Evolutionary conservation across 35 echinoderm and acorn worm species (phyloP).

Genomic region (Strongylocentrotus purpuratus): DNA sequence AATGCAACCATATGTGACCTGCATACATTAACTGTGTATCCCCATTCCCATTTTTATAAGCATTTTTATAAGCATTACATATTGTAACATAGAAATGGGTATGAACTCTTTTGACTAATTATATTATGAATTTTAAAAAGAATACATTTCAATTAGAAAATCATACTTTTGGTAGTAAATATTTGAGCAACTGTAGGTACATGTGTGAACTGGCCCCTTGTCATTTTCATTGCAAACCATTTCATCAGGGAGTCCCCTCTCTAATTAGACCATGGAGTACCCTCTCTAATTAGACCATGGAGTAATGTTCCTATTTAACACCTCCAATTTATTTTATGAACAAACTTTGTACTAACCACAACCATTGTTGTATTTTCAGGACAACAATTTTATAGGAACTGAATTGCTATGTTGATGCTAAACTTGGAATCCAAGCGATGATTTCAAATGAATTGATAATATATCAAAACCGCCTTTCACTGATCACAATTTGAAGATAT

Average conservation of each 20-base stretch:
- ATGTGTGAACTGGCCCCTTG: neutral
- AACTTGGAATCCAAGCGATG: neutral
- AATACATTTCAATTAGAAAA: no score
- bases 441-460: neutral
- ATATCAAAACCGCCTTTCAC: neutral
- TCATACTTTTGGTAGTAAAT: no score
- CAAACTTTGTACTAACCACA: neutral
- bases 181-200: no score
- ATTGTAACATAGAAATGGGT: no score
- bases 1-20: no score
- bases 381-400: no score
- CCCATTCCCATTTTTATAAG: no score
- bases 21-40: no score
- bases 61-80: no score
- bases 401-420: neutral
- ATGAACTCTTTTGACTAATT: no score
- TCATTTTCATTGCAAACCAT: neutral
- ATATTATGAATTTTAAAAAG: no score
- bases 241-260: neutral
- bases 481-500: neutral
- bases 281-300: neutral
- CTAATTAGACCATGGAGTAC: neutral
- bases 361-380: neutral
- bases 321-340: neutral
- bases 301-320: neutral